Evolutionary conservation across 2,888 invertebrate genomes (phyloP), one percentile per base, ranked within the genome.

Genomic region (Heliconius sara): DNA sequence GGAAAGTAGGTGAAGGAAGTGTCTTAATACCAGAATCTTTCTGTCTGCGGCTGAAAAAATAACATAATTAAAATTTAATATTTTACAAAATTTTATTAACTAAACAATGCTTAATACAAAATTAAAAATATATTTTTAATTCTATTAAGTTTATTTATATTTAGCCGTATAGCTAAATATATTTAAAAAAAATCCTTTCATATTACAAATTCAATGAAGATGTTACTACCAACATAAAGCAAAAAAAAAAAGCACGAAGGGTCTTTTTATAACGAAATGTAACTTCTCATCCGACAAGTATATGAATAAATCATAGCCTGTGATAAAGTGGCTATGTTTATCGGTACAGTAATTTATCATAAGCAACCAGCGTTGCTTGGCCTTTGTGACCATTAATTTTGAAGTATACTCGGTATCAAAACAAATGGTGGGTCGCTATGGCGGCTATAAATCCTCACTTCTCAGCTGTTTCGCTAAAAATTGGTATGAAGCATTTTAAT

Each of bases 291-390:
- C 92, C 90, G 92, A 92, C 93, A 93, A 89, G 89, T 89, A 88
- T 89, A 92, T 93, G 92, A 94, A 94, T 95, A 95, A 95, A 95
- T 95, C 94, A 94, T 93, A 91, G 90, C 88, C 89, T 91, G 91
- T 93, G 94, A 94, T 94, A 94, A 94, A 94, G 94, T 94, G 92
- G 93, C 93, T 89, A 90, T 93, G 93, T 93, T 93, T 93, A 93
- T 93, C 91, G 91, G 88, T 86, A 87, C 89, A 88, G 89, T 91
- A 94, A 93, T 95, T 93, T 92, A 95, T 95, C 94, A 95, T 88
- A 88, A 88, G 83, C 84, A 87, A 80, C 93, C 90, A 91, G 77
- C 83, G 13, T 82, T 83, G 63, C 76, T 65, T 85, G 93, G 88
- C 83, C 91, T 81, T 82, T 83, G 80, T 47, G 60, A 78, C 79